Evolutionary conservation across 2,797 vertebrate species (phyloP).

Genomic region (Smutsia temminckii): DNA sequence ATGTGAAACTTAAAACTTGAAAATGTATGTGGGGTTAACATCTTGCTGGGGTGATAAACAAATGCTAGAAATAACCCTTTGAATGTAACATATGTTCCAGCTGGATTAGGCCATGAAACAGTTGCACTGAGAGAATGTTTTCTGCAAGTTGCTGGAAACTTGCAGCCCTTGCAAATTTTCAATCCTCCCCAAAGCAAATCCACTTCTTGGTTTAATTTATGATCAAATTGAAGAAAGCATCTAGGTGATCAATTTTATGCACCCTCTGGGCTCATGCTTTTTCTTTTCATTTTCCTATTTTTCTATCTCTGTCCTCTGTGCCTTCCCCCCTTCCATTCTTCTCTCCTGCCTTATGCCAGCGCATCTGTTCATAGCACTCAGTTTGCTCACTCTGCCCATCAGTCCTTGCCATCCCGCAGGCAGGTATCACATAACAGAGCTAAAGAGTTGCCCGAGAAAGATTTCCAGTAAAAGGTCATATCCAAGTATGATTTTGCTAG

Average conservation of each 20-base stretch:
- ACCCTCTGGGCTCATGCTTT: not conserved
- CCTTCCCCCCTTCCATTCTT: not conserved
- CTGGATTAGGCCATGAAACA: constrained; percentile 2
- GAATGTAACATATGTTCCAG: constrained; percentile 14
- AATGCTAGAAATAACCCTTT: constrained; percentile 9
- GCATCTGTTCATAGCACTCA: not conserved
- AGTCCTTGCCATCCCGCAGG: not conserved
- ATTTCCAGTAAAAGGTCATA: not conserved
- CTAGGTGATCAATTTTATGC: not conserved
- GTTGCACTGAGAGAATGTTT: constrained; percentile 5
- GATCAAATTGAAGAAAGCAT: constrained; percentile 13
- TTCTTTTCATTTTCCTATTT: not conserved
- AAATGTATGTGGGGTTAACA: constrained; percentile 11
- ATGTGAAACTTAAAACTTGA: constrained; percentile 42
- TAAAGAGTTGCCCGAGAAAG: not conserved
- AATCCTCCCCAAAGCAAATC: constrained; percentile 1
- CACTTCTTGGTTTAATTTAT: constrained; percentile 43
- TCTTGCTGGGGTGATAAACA: constrained; percentile 48
- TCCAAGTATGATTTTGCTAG: not conserved
- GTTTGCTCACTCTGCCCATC: not conserved
- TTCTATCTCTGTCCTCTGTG: not conserved
- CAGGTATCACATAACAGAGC: not conserved
- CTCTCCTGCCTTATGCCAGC: not conserved
- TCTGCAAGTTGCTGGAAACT: constrained; percentile 44
- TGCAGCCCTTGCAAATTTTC: constrained; percentile 45